Conservation (phyloP, 2,113 vertebrate genomes). For the Limnothrissa miodon region DNA sequence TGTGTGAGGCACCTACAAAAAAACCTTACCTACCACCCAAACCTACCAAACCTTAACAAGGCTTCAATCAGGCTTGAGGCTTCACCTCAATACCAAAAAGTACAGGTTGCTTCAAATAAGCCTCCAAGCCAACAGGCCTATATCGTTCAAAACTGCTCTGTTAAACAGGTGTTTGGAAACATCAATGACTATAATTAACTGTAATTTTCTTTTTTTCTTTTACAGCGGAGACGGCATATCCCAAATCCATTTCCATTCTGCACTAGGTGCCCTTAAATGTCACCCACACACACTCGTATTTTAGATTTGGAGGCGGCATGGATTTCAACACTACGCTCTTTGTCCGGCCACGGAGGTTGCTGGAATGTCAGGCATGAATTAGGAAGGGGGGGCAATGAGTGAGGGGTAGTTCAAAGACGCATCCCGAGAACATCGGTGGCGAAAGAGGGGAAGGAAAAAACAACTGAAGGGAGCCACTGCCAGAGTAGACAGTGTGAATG, state of each 20-base stretch:
- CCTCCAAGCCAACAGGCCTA: background rate
- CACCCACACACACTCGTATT: background rate
- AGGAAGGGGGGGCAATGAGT: constrained; percentile 8
- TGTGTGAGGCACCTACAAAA: background rate
- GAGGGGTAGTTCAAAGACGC: constrained; percentile 41
- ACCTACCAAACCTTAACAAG: background rate
- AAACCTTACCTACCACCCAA: background rate
- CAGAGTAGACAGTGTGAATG: background rate
- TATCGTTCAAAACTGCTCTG: too few species aligned
- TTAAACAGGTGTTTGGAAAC: constrained; percentile 50
- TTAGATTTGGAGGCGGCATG: constrained; percentile 24
- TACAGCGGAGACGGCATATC: constrained; percentile 24
- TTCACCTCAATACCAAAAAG: background rate
- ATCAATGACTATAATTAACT: constrained; percentile 55
- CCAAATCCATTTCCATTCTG: constrained; percentile 17
- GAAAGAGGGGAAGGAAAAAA: constrained; percentile 31
- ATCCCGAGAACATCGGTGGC: constrained; percentile 29
- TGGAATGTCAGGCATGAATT: constrained; percentile 45
- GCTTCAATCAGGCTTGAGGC: background rate
- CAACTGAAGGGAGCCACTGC: constrained; percentile 12
- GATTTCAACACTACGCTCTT: constrained; percentile 41
- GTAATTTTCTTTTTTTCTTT: too few species aligned
- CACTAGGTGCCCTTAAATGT: constrained; percentile 18
- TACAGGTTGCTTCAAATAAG: background rate
- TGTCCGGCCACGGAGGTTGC: constrained; percentile 30